Evolutionary conservation across 2,113 vertebrate genomes (phyloP), one percentile per base, ranked within the genome.

Genomic region (Peromyscus maniculatus): DNA sequence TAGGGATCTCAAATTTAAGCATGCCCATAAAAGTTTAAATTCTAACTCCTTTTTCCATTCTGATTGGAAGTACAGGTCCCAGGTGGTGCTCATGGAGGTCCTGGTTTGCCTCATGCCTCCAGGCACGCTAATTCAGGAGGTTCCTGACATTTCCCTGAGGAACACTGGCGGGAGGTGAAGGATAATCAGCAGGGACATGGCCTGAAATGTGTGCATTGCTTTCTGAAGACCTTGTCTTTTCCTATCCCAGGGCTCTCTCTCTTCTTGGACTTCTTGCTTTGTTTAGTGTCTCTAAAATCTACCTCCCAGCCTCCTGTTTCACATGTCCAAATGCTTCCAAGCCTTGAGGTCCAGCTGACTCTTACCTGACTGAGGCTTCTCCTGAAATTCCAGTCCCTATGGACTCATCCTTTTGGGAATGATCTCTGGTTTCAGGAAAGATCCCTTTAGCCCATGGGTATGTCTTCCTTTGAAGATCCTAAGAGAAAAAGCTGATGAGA

Each of bases 371-470:
- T 39, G 26, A 72, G 36, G 46, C 13, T 84, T 5, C 15, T 77
- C 28, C 28, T 87, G 52, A 55, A 91, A 86, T 92, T 91, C 24
- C 67, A 28, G 5, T 69, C 78, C 22, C 28, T 67, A 5, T 89
- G 16, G n/a, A 84, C 12, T 79, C 57, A 43, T n/a, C 17, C 2
- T 87, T 71, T 43, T 77, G 46, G n/a, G 39, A 82, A 95, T 72
- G 17, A 55, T 21, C n/a, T 96, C 49, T 88, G 66, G 46, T 92
- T 96, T 96, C 43, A 95, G 83, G 86, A 77, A 88, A 91, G 77
- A 82, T n/a, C 21, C 8, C n/a, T 69, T 13, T 95, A 93, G 46
- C 46, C 88, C 39, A 64, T 6, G 33, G 49, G 28, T 21, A 24
- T 87, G 36, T 55, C 79, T 95, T 87, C 67, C 10, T 46, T 92